phyloP scores from a whole-genome alignment of 1,140 invertebrate species.

The Bombus superbus region DNA sequence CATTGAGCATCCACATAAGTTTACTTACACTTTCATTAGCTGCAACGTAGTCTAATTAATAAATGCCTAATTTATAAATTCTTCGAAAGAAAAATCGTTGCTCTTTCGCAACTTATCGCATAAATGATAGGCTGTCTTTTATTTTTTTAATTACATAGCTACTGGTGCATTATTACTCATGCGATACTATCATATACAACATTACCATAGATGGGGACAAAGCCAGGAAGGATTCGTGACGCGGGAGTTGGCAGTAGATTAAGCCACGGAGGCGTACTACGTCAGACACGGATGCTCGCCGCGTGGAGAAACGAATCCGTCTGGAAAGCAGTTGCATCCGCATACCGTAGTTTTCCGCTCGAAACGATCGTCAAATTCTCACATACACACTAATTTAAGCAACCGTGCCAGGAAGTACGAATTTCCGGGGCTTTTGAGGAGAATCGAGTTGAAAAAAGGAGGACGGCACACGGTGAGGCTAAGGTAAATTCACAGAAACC shows the following conservation, averaged over 20 bases:
- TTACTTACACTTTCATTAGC: too few species aligned
- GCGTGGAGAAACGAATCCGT: neutral
- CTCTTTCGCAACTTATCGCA: too few species aligned
- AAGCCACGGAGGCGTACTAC: neutral
- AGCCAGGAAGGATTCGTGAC: neutral
- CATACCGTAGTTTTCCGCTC: neutral
- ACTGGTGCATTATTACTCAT: neutral
- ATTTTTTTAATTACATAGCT: neutral
- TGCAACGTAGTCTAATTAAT: too few species aligned
- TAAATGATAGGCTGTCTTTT: neutral
- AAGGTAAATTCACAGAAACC: slow-evolving; percentile 31
- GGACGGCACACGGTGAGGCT: neutral
- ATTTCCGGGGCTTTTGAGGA: neutral
- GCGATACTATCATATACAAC: neutral
- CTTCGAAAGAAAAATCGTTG: too few species aligned
- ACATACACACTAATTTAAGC: slow-evolving; percentile 5
- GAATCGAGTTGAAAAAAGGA: slow-evolving; percentile 37
- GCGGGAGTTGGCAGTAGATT: neutral
- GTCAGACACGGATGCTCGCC: neutral
- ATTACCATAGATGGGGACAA: neutral
- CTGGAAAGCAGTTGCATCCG: neutral
- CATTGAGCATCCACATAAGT: too few species aligned
- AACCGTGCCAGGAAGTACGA: neutral
- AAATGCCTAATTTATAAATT: too few species aligned
- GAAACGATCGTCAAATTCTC: slow-evolving; percentile 25